Evolutionary conservation across 1,140 invertebrate species (phyloP).

Genomic region (Halyomorpha halys): DNA sequence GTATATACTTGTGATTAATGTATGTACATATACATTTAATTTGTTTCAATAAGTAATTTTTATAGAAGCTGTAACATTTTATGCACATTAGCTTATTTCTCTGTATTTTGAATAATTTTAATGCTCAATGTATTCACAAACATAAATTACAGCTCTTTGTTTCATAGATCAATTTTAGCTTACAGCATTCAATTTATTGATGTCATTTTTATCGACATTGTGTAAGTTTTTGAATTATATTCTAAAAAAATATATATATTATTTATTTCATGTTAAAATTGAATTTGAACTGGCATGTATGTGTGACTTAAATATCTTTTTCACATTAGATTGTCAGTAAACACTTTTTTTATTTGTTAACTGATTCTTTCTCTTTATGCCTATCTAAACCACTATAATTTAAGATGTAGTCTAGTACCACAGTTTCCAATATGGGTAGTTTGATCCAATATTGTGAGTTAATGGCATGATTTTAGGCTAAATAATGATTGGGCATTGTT

Average conservation of each 20-base stretch:
- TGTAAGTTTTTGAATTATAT: constrained; percentile 1
- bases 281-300: not conserved
- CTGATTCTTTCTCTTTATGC: no score
- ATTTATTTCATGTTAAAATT: not conserved
- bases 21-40: constrained; percentile 18
- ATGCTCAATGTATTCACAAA: constrained; percentile 25
- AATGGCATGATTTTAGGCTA: no score
- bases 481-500: no score
- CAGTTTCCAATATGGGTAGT: no score
- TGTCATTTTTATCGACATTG: constrained; percentile 3
- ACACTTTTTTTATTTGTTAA: not conserved
- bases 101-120: constrained; percentile 24
- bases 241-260: not conserved
- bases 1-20: constrained; percentile 23
- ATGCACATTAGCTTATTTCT: constrained; percentile 25
- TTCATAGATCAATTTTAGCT: constrained; percentile 7
- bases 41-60: constrained; percentile 20
- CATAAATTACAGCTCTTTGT: constrained; percentile 6
- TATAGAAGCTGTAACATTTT: constrained; percentile 20
- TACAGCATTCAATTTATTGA: constrained; percentile 1
- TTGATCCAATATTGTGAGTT: no score
- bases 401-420: no score
- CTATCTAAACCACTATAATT: no score
- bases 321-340: constrained; percentile 3
- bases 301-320: constrained; percentile 5